These are phyloP conservation scores for Petrolisthes cinctipes DNA, from an alignment of 2,888 invertebrate species.

Conservation along the genomic window DNA sequence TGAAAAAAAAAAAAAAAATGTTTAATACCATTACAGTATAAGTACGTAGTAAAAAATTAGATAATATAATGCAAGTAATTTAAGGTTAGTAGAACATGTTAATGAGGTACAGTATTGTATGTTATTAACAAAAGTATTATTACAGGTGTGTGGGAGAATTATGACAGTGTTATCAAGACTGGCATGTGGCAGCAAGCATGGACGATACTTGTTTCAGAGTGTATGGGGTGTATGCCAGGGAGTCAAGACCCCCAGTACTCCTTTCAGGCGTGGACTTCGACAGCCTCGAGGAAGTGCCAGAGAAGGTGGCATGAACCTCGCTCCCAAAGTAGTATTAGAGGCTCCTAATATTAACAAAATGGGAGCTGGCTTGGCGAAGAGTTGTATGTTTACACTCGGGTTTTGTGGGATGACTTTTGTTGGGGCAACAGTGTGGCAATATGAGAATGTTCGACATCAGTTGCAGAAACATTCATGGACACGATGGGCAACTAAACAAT, in stretches of 20 bases:
- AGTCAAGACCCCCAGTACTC: not conserved
- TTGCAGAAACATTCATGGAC: conserved; percentile 35
- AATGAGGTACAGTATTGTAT: too few relatives aligned
- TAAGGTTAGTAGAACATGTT: too few relatives aligned
- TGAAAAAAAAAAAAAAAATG: too few relatives aligned
- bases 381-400: conserved; percentile 50
- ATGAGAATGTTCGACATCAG: conserved; percentile 45
- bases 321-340: conserved; percentile 34
- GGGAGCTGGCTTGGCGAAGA: conserved; percentile 44
- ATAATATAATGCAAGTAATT: too few relatives aligned
- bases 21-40: too few relatives aligned
- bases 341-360: conserved; percentile 33
- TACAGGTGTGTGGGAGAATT: not conserved
- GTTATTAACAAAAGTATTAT: not conserved
- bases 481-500: conserved; percentile 50
- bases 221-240: not conserved
- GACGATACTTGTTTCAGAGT: not conserved
- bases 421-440: conserved; percentile 59
- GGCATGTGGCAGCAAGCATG: not conserved
- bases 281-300: conserved; percentile 40
- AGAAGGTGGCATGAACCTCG: conserved; percentile 46
- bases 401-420: conserved; percentile 59
- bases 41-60: too few relatives aligned
- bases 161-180: conserved; percentile 53
- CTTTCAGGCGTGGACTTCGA: conserved; percentile 19